These are phyloP conservation scores for Dermochelys coriacea DNA, from an alignment of 2,797 vertebrate genomes.

Conservation along the genomic window DNA sequence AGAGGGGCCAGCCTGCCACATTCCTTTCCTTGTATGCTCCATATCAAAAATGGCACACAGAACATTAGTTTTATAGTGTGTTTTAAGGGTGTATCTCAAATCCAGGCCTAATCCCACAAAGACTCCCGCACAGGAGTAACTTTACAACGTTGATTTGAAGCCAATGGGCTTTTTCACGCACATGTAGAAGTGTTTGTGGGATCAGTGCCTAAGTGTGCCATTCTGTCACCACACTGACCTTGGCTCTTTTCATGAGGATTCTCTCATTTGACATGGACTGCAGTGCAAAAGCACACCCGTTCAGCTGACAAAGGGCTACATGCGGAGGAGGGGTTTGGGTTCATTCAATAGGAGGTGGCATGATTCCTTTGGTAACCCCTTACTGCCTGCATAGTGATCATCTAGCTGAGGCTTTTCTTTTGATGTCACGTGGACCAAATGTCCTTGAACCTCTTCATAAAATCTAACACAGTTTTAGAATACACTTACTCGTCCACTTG, in stretches of 20 bases:
- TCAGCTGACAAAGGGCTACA: not conserved
- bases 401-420: not conserved
- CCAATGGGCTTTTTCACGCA: not conserved
- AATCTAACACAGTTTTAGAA: rapidly evolving
- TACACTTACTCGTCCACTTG: constrained; percentile 94
- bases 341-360: not conserved
- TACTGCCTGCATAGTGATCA: not conserved
- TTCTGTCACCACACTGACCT: not conserved
- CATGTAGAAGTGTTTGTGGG: not conserved
- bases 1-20: too few relatives aligned
- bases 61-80: not conserved
- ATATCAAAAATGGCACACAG: not conserved
- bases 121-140: not conserved
- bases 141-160: not conserved
- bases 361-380: not conserved
- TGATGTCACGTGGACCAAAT: not conserved
- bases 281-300: not conserved
- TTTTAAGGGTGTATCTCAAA: not conserved
- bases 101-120: not conserved
- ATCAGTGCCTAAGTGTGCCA: not conserved
- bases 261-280: not conserved
- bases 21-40: not conserved
- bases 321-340: not conserved
- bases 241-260: not conserved
- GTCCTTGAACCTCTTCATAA: not conserved